Percentiles rank a stretch among this genome's conserved stretches.
Evolutionary conservation across 2,888 invertebrate genomes (phyloP).

Genomic region (Crepidodera aurea): DNA sequence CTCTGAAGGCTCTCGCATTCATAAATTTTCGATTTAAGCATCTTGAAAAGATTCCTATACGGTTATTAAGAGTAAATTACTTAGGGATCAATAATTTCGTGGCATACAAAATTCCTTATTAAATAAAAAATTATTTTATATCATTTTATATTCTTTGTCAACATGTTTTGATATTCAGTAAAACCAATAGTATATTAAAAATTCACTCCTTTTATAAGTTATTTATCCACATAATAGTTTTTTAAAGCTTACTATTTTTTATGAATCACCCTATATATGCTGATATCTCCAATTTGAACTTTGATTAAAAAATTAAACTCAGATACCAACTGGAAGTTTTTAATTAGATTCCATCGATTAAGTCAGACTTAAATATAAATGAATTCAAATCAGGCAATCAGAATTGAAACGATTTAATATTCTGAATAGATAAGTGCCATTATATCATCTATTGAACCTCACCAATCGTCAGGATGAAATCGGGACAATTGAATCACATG

Average conservation of each 20-base stretch:
- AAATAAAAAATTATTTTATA: too few relatives aligned
- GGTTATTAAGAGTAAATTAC: conserved; percentile 5
- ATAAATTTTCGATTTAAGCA: conserved; percentile 17
- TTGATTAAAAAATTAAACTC: conserved; percentile 24
- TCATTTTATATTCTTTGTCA: too few relatives aligned
- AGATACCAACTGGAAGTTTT: conserved; percentile 9
- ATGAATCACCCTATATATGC: too few relatives aligned
- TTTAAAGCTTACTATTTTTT: too few relatives aligned
- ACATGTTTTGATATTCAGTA: too few relatives aligned
- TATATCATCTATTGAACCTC: neutral
- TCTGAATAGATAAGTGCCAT: neutral
- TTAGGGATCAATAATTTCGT: neutral
- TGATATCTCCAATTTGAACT: conserved; percentile 14
- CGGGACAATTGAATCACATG: too few relatives aligned
- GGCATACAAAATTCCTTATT: too few relatives aligned
- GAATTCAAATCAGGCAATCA: conserved; percentile 18
- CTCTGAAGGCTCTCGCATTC: conserved; percentile 11
- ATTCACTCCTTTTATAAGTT: too few relatives aligned
- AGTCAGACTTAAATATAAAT: conserved; percentile 18
- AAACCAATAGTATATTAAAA: too few relatives aligned
- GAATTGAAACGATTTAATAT: conserved; percentile 12
- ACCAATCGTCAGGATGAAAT: too few relatives aligned
- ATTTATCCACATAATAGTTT: too few relatives aligned
- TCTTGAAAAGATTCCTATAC: conserved; percentile 6
- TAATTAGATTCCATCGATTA: conserved; percentile 21